Conservation (phyloP, 1,140 invertebrate genomes). For the Theocolax elegans region DNA sequence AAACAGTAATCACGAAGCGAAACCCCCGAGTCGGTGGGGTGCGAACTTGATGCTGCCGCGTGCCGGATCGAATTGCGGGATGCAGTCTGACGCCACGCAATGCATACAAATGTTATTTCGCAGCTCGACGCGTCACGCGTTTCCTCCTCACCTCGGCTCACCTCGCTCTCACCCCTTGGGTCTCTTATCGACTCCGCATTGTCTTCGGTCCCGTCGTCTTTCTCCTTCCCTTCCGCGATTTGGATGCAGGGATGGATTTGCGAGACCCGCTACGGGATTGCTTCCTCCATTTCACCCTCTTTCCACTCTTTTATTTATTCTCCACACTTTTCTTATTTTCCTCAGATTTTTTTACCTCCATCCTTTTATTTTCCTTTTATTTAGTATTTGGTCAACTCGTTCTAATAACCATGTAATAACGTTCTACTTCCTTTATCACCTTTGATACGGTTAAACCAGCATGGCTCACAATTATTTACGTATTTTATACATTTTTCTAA, state of each 20-base stretch:
- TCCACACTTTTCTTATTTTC: too few species aligned
- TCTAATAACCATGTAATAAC: too few species aligned
- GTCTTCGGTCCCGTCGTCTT: not conserved
- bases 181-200: too few species aligned
- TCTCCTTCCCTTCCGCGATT: too few species aligned
- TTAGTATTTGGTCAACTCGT: too few species aligned
- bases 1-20: constrained; percentile 61
- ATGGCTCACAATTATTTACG: too few species aligned
- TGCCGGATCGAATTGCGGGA: constrained; percentile 57
- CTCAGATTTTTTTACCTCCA: too few species aligned
- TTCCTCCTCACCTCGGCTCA: constrained; percentile 34
- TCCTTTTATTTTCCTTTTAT: too few species aligned
- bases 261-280: not conserved
- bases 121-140: constrained; percentile 43
- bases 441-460: too few species aligned
- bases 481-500: too few species aligned
- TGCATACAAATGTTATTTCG: constrained; percentile 67
- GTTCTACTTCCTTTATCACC: too few species aligned
- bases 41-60: constrained; percentile 31
- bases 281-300: not conserved
- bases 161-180: constrained; percentile 27
- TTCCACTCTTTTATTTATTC: constrained; percentile 2
- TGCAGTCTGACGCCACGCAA: constrained; percentile 55
- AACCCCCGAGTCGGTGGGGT: constrained; percentile 44
- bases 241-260: constrained; percentile 4